A percentile compares a stretch with the other conserved stretches of the same genome.
These are phyloP conservation scores for Phortica okadai DNA, from an alignment of 2,888 invertebrate genomes.

Conservation along the genomic window DNA sequence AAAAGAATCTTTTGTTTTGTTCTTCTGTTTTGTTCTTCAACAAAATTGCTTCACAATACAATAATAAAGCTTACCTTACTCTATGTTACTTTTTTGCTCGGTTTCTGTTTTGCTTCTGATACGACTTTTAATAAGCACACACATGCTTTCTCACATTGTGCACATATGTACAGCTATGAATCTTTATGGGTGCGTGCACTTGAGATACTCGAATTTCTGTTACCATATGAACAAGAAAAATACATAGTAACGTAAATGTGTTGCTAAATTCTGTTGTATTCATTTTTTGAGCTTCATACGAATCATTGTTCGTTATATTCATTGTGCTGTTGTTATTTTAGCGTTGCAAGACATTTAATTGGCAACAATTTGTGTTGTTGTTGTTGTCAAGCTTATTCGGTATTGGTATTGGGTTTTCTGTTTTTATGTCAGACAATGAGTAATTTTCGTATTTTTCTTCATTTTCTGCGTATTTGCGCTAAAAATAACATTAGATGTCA, in stretches of 20 bases:
- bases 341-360: slow-evolving; percentile 65
- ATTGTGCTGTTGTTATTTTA: slow-evolving; percentile 64
- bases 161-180: neutral
- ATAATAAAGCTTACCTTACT: too few species aligned
- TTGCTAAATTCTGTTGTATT: neutral
- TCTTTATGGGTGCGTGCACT: neutral
- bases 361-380: slow-evolving; percentile 68
- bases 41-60: too few species aligned
- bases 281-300: slow-evolving; percentile 13
- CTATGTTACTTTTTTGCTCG: too few species aligned
- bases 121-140: neutral
- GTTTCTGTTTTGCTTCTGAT: too few species aligned
- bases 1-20: too few species aligned
- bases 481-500: too few species aligned
- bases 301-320: slow-evolving; percentile 42
- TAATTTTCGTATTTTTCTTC: too few species aligned
- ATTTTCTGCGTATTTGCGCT: too few species aligned
- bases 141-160: neutral
- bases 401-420: slow-evolving; percentile 42
- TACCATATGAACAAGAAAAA: slow-evolving; percentile 7
- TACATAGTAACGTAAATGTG: neutral
- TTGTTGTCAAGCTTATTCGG: slow-evolving; percentile 26
- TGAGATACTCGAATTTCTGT: neutral
- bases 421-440: too few species aligned
- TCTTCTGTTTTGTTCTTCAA: too few species aligned